Conservation (phyloP, 2,113 vertebrate species). For the Phoxinus phoxinus region DNA sequence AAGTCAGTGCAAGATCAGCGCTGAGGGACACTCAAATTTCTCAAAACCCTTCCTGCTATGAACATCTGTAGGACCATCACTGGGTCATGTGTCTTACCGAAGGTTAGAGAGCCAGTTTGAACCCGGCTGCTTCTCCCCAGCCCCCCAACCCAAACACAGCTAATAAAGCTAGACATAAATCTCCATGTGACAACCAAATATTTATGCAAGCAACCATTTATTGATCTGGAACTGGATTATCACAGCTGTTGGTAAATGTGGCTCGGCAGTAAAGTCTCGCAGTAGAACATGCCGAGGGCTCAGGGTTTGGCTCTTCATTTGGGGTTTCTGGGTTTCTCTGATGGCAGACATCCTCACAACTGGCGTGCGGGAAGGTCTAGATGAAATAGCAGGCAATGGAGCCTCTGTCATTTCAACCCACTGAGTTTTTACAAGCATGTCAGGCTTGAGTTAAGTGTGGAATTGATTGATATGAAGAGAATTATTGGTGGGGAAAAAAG, state of each 20-base stretch:
- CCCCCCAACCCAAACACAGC: constrained; percentile 30
- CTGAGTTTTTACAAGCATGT: constrained; percentile 24
- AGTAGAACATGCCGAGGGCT: constrained; percentile 45
- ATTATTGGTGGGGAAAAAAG: neutral
- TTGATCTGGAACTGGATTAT: constrained; percentile 45
- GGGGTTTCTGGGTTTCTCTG: constrained; percentile 44
- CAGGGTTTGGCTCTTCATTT: constrained; percentile 49
- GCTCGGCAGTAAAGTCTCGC: constrained; percentile 37
- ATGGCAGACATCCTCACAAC: constrained; percentile 18
- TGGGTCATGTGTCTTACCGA: neutral
- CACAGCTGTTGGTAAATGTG: constrained; percentile 39
- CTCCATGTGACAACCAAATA: constrained; percentile 52
- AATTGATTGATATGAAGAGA: constrained; percentile 17
- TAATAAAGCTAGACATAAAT: constrained; percentile 54
- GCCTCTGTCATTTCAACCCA: constrained; percentile 7
- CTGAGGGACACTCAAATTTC: constrained; percentile 5
- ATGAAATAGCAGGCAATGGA: constrained; percentile 21
- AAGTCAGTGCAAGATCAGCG: neutral
- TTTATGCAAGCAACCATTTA: constrained; percentile 56
- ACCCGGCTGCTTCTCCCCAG: neutral
- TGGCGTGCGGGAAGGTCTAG: constrained; percentile 4
- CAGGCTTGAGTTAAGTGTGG: neutral
- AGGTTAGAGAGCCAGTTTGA: constrained; percentile 23
- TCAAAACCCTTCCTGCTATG: neutral
- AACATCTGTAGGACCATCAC: constrained; percentile 23